Base-by-base conservation (phyloP, 2,888 invertebrate genomes). In the Patella caerulea region DNA sequence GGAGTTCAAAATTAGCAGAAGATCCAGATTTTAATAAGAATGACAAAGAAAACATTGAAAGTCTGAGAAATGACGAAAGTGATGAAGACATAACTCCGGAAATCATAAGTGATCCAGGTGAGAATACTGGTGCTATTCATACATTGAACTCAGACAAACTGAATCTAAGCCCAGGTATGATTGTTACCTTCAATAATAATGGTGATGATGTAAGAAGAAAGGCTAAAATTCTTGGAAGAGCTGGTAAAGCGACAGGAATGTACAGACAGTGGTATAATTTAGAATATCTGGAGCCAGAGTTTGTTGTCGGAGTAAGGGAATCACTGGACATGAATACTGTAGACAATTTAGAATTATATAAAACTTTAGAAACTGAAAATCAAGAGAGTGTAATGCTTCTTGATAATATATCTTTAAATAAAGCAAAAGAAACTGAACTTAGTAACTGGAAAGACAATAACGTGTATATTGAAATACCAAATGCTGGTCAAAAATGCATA, bases 231-330 rank as follows among this genome's bases (percentile, higher is more conserved):
- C 24, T 76, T 19, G 45, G 76, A 29, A 34, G 72, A 15, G 76
- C 76, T 54, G 71, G 76, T 29, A 76, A 76, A 72, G 71, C 72
- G 19, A 76, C 71, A 12, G 76, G 55, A 29, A 76, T 71, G 45
- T 24, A 76, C 71, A 71, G 54, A 55, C 12, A 76, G 52, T 76
- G 76, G 76, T 76, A 71, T 72, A 76, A 76, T 54, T 34, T 71
- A 56, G 71, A 76, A 17, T 52, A 52, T 72, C 12, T 56, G 45
- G 76, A 72, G 29, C 70, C 75, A 69, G 24, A 53, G 17, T 19
- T 5, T 15, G 24, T 52, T 34, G 34, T 70, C 17, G 70, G 70
- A 34, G 45, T 34, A 65, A 9, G 53, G 71, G 7, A 71, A 19
- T 52, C 76, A 24, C n/a, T 76, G 29, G 76, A 76, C 54, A 19